phyloP scores from a whole-genome alignment of 2,113 vertebrate genomes.

The Beaufortia kweichowensis region DNA sequence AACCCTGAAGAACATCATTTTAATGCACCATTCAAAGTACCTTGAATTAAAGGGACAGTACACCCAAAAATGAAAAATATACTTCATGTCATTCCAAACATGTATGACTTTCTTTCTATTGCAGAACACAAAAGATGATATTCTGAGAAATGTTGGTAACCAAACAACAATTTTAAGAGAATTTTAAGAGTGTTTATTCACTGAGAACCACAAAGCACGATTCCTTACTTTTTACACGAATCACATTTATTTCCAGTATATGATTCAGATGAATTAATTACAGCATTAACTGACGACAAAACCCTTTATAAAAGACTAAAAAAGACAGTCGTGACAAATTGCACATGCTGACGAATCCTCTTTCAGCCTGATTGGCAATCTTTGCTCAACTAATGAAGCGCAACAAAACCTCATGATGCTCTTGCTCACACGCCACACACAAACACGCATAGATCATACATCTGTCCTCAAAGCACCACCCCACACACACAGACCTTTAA shows the following conservation, averaged over 20 bases:
- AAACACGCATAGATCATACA: conserved; percentile 1
- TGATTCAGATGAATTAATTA: not conserved
- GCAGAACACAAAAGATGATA: too few species aligned
- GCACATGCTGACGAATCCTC: not conserved
- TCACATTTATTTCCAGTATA: not conserved
- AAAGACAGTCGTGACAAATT: conserved; percentile 12
- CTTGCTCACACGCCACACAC: not conserved
- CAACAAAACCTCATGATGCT: conserved; percentile 11
- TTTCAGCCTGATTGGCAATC: conserved; percentile 32
- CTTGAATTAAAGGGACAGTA: not conserved
- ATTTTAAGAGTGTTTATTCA: too few species aligned
- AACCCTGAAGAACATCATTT: conserved; percentile 5
- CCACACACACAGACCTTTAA: conserved; percentile 31
- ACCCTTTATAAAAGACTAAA: not conserved
- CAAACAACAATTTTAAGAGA: too few species aligned
- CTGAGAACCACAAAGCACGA: not conserved
- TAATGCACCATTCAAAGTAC: not conserved
- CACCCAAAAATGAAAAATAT: too few species aligned
- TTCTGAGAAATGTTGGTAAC: too few species aligned
- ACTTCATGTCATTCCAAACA: too few species aligned
- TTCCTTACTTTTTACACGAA: not conserved
- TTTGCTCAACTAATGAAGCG: conserved; percentile 34
- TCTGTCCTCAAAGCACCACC: not conserved
- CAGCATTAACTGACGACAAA: not conserved
- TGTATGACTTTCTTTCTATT: too few species aligned